Conservation (phyloP, 2,888 invertebrate species). For the Mythimna lalbum region DNA sequence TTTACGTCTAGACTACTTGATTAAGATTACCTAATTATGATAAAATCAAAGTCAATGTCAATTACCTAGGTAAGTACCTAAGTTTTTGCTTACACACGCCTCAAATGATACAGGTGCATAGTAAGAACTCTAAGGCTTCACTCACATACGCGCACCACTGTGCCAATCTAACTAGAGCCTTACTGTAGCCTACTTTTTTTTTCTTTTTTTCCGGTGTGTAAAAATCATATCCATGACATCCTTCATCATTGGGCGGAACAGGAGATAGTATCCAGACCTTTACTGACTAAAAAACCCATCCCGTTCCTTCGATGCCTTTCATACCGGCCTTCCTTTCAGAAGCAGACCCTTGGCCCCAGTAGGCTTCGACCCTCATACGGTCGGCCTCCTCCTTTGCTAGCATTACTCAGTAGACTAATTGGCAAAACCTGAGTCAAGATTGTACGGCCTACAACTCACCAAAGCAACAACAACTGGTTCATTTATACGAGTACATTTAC, state of each 20-base stretch:
- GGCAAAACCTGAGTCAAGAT: neutral
- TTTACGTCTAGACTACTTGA: neutral
- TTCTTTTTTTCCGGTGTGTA: too few relatives aligned
- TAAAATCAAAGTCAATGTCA: slow-evolving; percentile 1
- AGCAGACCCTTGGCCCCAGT: too few relatives aligned
- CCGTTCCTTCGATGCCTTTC: too few relatives aligned
- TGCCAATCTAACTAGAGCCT: neutral
- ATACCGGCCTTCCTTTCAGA: too few relatives aligned
- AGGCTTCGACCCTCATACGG: too few relatives aligned
- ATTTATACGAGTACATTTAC: slow-evolving; percentile 10
- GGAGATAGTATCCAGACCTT: too few relatives aligned
- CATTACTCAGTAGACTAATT: slow-evolving; percentile 26
- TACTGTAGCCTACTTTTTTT: too few relatives aligned
- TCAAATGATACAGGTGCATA: neutral
- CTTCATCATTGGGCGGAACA: too few relatives aligned
- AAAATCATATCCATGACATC: too few relatives aligned
- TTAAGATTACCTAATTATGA: slow-evolving; percentile 12
- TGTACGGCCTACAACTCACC: neutral
- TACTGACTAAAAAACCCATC: too few relatives aligned
- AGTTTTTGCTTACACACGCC: neutral
- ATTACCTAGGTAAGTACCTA: neutral
- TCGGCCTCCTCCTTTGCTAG: too few relatives aligned
- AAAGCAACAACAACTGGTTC: slow-evolving; percentile 19
- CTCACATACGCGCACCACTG: neutral
- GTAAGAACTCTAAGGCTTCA: neutral